Evolutionary conservation across 1,140 invertebrate species (phyloP), one percentile per base, ranked within the genome.

Genomic region (Drosophila biarmipes): DNA sequence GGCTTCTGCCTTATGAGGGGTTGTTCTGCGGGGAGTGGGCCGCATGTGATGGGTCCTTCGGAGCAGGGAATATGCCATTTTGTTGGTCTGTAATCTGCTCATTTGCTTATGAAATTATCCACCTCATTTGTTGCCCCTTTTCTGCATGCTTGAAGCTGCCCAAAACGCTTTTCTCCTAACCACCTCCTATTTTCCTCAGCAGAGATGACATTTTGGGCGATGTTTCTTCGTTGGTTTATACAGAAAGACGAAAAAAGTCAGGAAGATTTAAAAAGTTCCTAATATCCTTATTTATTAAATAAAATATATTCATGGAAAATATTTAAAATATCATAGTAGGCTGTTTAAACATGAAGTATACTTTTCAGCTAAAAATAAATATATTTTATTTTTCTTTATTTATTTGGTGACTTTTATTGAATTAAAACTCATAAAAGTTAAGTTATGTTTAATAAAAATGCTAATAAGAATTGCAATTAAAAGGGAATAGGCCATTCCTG

Each of bases 71-170:
- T 82, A 69, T 79, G 80, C 80, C 80, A 84, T 78, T 85, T 86
- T 81, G 52, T 68, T 63, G 82, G 84, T 75, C 81, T 87, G 78
- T 87, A 87, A 87, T 87, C 82, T 87, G 84, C 82, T 87, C 78
- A 87, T 87, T 87, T 87, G 84, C 78, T 89, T 87, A 87, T 87
- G 78, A 89, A 87, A 87, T 87, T 87, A 87, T 87, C 80, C 84
- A 87, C 74, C 84, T 87, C 82, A 87, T 87, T 87, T 87, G 84
- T 76, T 82, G 82, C 79, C 84, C 84, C 74, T 87, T 86, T 86
- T 87, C 75, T 82, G 82, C 74, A 82, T 87, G 59, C 74, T 37
- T 87, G 78, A 27, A 73, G 63, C 58, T 69, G 56, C 61, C 49
- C 66, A 40, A 64, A 51, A 34, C 56, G 45, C 29, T 35, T 19